These are phyloP conservation scores for Gymnoscopelus braueri DNA, from an alignment of 2,797 vertebrate species.

Conservation along the genomic window DNA sequence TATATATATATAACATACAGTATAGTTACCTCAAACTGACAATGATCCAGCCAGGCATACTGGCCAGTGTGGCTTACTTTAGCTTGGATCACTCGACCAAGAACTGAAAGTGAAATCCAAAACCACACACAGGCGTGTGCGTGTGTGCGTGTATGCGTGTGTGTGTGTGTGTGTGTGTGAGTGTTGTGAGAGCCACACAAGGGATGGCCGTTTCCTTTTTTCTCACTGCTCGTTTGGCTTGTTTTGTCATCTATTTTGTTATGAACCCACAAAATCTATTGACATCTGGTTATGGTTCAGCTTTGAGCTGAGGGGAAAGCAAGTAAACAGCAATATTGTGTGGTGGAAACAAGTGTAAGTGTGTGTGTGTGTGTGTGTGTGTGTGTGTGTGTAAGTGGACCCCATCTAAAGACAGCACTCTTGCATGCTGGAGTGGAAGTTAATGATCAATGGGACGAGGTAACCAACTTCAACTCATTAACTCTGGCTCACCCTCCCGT, in stretches of 20 bases:
- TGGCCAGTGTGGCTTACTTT: constrained; percentile 10
- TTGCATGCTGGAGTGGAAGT: constrained; percentile 20
- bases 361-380: constrained; percentile 11
- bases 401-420: no score
- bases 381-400: neutral
- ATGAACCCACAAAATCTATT: constrained; percentile 37
- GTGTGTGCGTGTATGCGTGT: constrained; percentile 2
- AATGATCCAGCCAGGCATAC: constrained; percentile 24
- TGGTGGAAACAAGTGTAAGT: constrained; percentile 1
- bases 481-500: constrained; percentile 10
- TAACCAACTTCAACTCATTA: constrained; percentile 25
- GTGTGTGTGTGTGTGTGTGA: constrained; percentile 12
- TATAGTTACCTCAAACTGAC: constrained; percentile 27
- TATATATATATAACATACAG: no score
- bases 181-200: constrained; percentile 41
- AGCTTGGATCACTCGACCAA: constrained; percentile 30
- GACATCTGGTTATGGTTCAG: constrained; percentile 61
- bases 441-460: constrained; percentile 36
- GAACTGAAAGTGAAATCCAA: constrained; percentile 60
- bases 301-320: constrained; percentile 28
- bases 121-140: constrained; percentile 26
- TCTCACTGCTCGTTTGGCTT: constrained; percentile 26
- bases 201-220: constrained; percentile 52
- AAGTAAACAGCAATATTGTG: constrained; percentile 38
- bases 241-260: constrained; percentile 36